Evolutionary conservation across 2,797 vertebrate genomes (phyloP).

Genomic region (Huso huso): DNA sequence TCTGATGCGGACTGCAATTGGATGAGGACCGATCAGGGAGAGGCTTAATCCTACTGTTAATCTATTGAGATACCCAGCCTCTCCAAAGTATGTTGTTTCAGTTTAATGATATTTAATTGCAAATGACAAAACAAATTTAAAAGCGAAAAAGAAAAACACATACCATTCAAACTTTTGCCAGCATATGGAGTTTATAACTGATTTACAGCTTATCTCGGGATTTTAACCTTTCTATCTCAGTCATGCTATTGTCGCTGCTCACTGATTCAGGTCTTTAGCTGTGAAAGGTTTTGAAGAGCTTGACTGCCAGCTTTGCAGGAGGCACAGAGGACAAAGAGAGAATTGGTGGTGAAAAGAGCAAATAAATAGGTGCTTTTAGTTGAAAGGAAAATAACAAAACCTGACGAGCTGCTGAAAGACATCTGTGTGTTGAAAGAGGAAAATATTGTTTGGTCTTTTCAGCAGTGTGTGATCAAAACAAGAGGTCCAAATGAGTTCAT

Average conservation of each 20-base stretch:
- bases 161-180: background rate
- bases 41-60: too few relatives aligned
- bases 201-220: background rate
- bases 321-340: conserved; percentile 74
- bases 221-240: conserved; percentile 5
- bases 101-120: too few relatives aligned
- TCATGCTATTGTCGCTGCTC: conserved; percentile 58
- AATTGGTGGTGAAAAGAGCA: conserved; percentile 87
- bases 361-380: conserved; percentile 94
- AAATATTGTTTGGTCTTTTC: conserved; percentile 79
- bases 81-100: too few relatives aligned
- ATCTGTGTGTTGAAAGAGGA: conserved; percentile 75
- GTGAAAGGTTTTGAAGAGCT: conserved; percentile 60
- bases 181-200: background rate
- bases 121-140: background rate
- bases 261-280: conserved; percentile 71
- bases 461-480: conserved; percentile 83
- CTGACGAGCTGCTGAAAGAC: conserved; percentile 73
- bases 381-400: conserved; percentile 85
- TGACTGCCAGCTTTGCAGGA: conserved; percentile 72
- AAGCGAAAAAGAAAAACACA: background rate
- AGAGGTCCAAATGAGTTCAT: conserved; percentile 80
- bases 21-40: too few relatives aligned
- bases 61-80: too few relatives aligned
- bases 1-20: too few relatives aligned